Conservation (phyloP, 1,140 invertebrate species). For the Zaprionus kolodkinae region DNA sequence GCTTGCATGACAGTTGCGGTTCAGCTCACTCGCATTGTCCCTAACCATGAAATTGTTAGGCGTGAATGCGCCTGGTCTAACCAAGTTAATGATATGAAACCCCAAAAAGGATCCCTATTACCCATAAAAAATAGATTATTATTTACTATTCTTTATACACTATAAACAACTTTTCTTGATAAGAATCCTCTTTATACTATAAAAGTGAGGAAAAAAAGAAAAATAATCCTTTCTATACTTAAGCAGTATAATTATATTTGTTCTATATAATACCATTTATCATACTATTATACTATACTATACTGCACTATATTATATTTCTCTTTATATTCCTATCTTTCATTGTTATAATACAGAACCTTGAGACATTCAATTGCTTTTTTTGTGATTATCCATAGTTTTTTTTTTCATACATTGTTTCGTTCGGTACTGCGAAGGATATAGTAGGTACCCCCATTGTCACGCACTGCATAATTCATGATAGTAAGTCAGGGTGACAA, state of each 20-base stretch:
- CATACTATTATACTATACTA: background rate
- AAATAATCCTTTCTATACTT: too few species aligned
- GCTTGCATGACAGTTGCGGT: slow-evolving; percentile 52
- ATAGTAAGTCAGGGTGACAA: background rate
- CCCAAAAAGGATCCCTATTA: background rate
- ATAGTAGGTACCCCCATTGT: background rate
- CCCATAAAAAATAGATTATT: background rate
- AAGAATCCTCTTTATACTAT: too few species aligned
- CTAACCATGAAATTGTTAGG: slow-evolving; percentile 44
- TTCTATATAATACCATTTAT: too few species aligned
- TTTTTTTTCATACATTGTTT: background rate
- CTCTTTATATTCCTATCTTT: background rate
- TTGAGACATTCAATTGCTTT: background rate
- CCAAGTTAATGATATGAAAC: slow-evolving; percentile 2
- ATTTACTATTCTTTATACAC: too few species aligned
- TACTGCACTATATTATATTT: background rate
- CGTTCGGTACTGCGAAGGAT: background rate
- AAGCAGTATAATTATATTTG: too few species aligned
- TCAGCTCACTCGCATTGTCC: slow-evolving; percentile 63
- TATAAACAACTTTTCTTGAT: too few species aligned
- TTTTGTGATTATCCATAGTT: background rate
- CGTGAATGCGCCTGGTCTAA: background rate
- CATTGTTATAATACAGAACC: background rate
- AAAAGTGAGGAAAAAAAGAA: too few species aligned
- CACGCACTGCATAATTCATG: slow-evolving; percentile 2